These are phyloP conservation scores for Hylyphantes graminicola DNA, from an alignment of 1,140 invertebrate species.

Conservation along the genomic window DNA sequence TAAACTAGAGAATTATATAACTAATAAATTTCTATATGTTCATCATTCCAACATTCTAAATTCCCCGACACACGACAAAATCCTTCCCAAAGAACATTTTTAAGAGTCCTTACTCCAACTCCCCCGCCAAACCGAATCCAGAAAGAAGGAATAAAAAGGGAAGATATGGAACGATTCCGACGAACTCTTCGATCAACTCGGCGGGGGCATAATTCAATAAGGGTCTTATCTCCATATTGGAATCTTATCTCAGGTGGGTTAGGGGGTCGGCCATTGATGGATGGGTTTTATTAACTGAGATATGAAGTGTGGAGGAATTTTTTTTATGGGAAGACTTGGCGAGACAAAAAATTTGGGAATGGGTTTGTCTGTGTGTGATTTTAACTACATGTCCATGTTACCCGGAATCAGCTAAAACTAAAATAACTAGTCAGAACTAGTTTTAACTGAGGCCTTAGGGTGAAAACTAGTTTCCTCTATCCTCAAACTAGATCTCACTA, in stretches of 20 bases:
- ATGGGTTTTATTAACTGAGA: not conserved
- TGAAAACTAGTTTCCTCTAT: too few relatives aligned
- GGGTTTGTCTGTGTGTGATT: too few relatives aligned
- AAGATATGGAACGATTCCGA: not conserved
- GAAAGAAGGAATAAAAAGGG: constrained; percentile 14
- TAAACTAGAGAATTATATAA: too few relatives aligned
- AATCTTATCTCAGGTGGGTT: constrained; percentile 36
- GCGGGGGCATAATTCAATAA: constrained; percentile 45
- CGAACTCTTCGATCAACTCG: not conserved
- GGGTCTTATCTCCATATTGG: constrained; percentile 48
- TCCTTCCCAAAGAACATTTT: constrained; percentile 6
- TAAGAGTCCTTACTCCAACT: constrained; percentile 15
- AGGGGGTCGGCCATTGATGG: not conserved
- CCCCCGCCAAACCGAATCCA: not conserved
- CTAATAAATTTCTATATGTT: too few relatives aligned
- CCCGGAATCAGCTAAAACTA: too few relatives aligned
- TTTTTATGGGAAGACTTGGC: too few relatives aligned
- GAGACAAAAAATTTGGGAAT: too few relatives aligned
- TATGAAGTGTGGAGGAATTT: constrained; percentile 1
- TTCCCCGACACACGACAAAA: not conserved
- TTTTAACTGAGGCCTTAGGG: too few relatives aligned
- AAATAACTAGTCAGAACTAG: too few relatives aligned
- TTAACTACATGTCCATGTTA: too few relatives aligned
- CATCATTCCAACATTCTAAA: too few relatives aligned
- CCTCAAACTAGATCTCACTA: too few relatives aligned